Percentiles rank a stretch among this genome's conserved stretches.
phyloP scores from a whole-genome alignment of 2,888 invertebrate genomes.

The Lasioglossum calceatum region DNA sequence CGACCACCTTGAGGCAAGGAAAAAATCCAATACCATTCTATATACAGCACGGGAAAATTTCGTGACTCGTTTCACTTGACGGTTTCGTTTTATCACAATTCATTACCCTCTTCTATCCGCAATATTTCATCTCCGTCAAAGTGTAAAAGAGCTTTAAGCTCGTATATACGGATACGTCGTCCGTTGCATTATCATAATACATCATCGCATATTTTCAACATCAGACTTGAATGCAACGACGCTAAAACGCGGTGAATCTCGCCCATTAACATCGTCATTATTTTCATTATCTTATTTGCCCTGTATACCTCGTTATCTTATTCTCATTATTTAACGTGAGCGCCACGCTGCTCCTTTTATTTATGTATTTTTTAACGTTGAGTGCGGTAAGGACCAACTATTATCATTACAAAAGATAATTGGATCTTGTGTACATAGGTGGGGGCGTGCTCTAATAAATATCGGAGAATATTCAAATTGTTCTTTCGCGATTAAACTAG shows the following conservation, averaged over 20 bases:
- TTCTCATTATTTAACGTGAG: neutral
- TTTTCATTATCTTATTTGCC: neutral
- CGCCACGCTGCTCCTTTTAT: neutral
- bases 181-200: conserved; percentile 3
- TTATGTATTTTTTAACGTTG: neutral
- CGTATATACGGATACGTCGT: neutral
- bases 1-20: neutral
- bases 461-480: neutral
- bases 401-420: neutral
- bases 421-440: neutral
- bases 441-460: neutral
- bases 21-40: neutral
- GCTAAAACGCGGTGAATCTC: neutral
- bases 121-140: conserved; percentile 3
- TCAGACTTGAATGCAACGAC: neutral
- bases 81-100: neutral
- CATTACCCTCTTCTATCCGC: neutral
- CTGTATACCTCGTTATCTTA: neutral
- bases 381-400: neutral
- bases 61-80: neutral
- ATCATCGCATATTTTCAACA: neutral
- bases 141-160: neutral
- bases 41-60: neutral
- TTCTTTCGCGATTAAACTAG: neutral
- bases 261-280: neutral